A percentile compares a stretch with the other conserved stretches of the same genome.
phyloP scores from a whole-genome alignment of 1,140 invertebrate genomes.

The Anoplophora glabripennis region DNA sequence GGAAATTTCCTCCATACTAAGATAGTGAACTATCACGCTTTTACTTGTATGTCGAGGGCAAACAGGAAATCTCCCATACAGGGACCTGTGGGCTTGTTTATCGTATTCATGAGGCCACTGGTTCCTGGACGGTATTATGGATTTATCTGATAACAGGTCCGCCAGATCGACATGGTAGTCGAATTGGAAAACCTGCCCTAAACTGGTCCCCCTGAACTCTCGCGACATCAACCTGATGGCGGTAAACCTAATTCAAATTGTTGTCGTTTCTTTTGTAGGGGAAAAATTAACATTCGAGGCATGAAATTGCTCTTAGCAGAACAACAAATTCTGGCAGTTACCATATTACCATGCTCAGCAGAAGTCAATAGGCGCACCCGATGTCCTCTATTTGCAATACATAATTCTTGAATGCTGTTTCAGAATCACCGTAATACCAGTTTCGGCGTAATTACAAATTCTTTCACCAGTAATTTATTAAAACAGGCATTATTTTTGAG shows the following conservation, averaged over 20 bases:
- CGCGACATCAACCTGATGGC: too few relatives aligned
- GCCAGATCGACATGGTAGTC: background rate
- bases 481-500: too few relatives aligned
- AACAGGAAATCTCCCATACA: background rate
- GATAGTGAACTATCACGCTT: background rate
- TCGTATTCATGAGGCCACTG: too few relatives aligned
- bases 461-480: too few relatives aligned
- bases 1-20: background rate
- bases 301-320: constrained; percentile 28
- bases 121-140: background rate
- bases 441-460: constrained; percentile 21
- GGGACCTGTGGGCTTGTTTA: background rate
- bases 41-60: background rate
- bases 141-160: background rate
- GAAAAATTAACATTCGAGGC: constrained; percentile 40
- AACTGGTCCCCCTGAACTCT: too few relatives aligned
- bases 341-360: too few relatives aligned
- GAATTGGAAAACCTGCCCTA: background rate
- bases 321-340: constrained; percentile 15
- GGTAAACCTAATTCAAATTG: constrained; percentile 26
- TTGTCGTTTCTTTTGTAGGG: constrained; percentile 25
- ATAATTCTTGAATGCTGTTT: background rate
- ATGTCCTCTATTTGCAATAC: too few relatives aligned
- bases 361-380: too few relatives aligned
- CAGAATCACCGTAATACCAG: constrained; percentile 10